These are phyloP conservation scores for Ardeotis arabs DNA, from an alignment of 2,113 vertebrate genomes.

Conservation along the genomic window DNA sequence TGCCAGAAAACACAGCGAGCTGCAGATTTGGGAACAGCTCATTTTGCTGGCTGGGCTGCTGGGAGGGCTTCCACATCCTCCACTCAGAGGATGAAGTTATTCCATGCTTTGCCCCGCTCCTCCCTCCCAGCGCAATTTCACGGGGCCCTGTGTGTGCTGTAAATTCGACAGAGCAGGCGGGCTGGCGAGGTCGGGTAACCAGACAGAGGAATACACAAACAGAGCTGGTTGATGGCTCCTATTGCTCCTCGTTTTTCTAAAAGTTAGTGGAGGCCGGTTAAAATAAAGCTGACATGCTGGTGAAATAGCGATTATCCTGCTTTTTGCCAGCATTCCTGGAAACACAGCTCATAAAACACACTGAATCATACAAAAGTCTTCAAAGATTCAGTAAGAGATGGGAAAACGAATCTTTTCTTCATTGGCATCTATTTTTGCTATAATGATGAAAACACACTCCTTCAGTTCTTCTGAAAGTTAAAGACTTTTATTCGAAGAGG, in stretches of 20 bases:
- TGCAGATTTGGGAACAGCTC: neutral
- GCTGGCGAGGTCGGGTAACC: neutral
- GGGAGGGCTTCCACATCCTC: neutral
- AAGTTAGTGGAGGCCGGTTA: neutral
- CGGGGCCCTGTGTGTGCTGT: neutral
- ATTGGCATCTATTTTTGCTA: slow-evolving; percentile 2
- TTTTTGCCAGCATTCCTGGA: slow-evolving; percentile 48
- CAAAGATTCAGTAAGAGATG: neutral
- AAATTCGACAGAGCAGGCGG: neutral
- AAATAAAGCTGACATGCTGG: slow-evolving; percentile 42
- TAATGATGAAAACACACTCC: slow-evolving; percentile 24
- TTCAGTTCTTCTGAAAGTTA: slow-evolving; percentile 6
- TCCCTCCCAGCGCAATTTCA: neutral
- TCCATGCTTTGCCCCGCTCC: neutral
- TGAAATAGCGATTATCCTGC: slow-evolving; percentile 10
- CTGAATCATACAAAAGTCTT: slow-evolving; percentile 30
- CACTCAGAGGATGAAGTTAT: neutral
- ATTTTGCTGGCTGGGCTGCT: neutral
- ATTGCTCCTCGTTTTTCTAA: neutral
- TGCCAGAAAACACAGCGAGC: neutral
- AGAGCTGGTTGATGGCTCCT: neutral
- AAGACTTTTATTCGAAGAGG: slow-evolving; percentile 35
- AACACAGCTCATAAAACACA: slow-evolving; percentile 32
- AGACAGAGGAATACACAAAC: neutral
- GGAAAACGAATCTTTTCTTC: slow-evolving; percentile 43